Conservation (phyloP, 2,797 vertebrate genomes). For the Arctocebus calabarensis region DNA sequence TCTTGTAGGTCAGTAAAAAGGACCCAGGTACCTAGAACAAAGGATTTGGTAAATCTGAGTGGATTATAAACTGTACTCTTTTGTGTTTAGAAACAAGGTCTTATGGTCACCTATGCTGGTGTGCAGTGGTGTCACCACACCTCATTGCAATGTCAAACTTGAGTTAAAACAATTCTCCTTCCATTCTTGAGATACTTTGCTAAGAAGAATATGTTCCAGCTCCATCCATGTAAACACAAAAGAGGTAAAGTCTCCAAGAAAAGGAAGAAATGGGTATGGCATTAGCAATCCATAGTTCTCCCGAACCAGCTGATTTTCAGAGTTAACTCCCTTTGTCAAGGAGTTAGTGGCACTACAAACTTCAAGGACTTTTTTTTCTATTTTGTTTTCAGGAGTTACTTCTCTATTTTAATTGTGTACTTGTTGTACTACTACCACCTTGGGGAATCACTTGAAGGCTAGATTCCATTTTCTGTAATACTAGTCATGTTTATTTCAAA, state of each 20-base stretch:
- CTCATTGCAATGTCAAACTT: not conserved
- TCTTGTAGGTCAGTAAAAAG: not conserved
- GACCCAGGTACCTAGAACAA: not conserved
- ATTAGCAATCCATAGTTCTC: not conserved
- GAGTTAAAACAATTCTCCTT: too few species aligned
- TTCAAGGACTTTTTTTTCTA: not conserved
- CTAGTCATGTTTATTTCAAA: not conserved
- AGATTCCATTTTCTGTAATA: not conserved
- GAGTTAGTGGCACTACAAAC: not conserved
- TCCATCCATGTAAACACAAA: too few species aligned
- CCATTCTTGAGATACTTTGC: too few species aligned
- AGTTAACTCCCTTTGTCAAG: not conserved
- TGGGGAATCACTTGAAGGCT: not conserved
- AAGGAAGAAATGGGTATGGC: not conserved
- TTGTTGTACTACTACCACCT: not conserved
- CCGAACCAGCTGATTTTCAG: constrained; percentile 25
- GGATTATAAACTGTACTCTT: not conserved
- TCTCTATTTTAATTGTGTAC: not conserved
- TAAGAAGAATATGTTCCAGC: too few species aligned
- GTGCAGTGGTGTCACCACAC: not conserved
- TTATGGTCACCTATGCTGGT: not conserved
- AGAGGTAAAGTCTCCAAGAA: too few species aligned
- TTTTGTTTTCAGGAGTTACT: not conserved
- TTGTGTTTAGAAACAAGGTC: not conserved
- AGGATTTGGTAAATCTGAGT: not conserved